Evolutionary conservation across 64 coral and sea anemone genomes (phyloP), one percentile per base, ranked within the genome.

Genomic region (Montipora capricornis): DNA sequence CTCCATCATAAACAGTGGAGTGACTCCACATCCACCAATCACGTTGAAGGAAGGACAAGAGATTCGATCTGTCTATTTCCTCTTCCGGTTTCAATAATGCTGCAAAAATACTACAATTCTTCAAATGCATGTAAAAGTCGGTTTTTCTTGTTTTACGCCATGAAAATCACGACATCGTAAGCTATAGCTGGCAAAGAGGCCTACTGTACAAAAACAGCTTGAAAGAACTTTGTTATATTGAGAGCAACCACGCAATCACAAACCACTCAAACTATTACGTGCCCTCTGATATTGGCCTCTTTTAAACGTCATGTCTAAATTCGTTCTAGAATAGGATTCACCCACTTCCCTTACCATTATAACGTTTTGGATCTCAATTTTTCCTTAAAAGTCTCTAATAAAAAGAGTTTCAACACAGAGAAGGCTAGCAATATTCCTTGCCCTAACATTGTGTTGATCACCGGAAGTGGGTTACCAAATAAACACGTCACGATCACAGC

Each of bases 1-100:
- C 46, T 19, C 8, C 66, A 47, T 4, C 82, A 51, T 86, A 86
- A 86, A 86, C 82, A 71, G 82, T 86, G 82, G 82, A 86, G 82
- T 86, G 82, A 86, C 64, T 73, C 64, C 5, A 20, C 7, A 69
- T 50, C 8, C 16, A 86, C 82, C 82, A 86, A 86, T 86, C 82
- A 86, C 66, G 67, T 71, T 47, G 10, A 20, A 69, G 82, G 22
- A 49, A 17, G 82, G 9, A 1, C 29, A 7, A 71, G 51, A 16
- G 44, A 44, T 1, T 16, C 8, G 82, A 16, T 86, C 64, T 44
- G 81, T 66, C 68, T 50, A 70, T 45, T 78, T 78, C 76, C 13
- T 78, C 16, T 78, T 78, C 76, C 76, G 76, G 76, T 78, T 51
- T 49, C 16, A 3, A 14, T 78, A 49, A 45, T 11, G 15, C 13